Conservation (phyloP, 2,888 invertebrate genomes). For the Acronicta leporina region DNA sequence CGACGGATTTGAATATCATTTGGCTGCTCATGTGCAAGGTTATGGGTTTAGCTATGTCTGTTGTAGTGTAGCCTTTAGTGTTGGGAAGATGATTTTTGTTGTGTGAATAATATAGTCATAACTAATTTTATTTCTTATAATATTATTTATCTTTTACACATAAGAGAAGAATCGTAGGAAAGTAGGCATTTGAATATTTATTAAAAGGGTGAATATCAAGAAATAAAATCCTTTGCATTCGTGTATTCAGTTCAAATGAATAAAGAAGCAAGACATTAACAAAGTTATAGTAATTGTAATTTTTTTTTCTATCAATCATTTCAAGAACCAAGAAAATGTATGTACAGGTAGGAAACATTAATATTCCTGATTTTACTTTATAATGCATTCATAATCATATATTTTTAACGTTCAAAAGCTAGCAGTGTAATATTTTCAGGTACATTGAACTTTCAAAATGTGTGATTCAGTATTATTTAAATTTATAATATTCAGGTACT, state of each 20-base stretch:
- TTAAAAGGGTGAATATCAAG: too few relatives aligned
- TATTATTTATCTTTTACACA: too few relatives aligned
- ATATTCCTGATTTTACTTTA: too few relatives aligned
- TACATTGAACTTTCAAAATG: slow-evolving; percentile 70
- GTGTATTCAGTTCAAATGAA: too few relatives aligned
- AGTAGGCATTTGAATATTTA: too few relatives aligned
- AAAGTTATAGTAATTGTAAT: too few relatives aligned
- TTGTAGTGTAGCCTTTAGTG: slow-evolving; percentile 12
- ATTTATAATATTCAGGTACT: slow-evolving; percentile 62
- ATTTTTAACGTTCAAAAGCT: slow-evolving; percentile 43
- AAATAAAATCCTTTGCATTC: too few relatives aligned
- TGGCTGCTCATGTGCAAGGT: slow-evolving; percentile 39
- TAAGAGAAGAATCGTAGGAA: too few relatives aligned
- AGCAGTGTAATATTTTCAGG: slow-evolving; percentile 63
- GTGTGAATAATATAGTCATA: background rate
- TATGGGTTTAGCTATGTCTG: slow-evolving; percentile 26
- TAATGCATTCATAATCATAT: slow-evolving; percentile 3
- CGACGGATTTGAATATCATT: slow-evolving; percentile 60
- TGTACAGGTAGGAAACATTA: too few relatives aligned
- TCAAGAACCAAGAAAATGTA: too few relatives aligned
- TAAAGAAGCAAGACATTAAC: too few relatives aligned
- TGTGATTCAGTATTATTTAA: slow-evolving; percentile 60
- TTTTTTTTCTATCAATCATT: too few relatives aligned
- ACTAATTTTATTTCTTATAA: background rate
- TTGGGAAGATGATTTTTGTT: slow-evolving; percentile 3